A percentile compares a stretch with the other conserved stretches of the same genome.
These are phyloP conservation scores for Nomia melanderi DNA, from an alignment of 1,140 invertebrate species.

Conservation along the genomic window DNA sequence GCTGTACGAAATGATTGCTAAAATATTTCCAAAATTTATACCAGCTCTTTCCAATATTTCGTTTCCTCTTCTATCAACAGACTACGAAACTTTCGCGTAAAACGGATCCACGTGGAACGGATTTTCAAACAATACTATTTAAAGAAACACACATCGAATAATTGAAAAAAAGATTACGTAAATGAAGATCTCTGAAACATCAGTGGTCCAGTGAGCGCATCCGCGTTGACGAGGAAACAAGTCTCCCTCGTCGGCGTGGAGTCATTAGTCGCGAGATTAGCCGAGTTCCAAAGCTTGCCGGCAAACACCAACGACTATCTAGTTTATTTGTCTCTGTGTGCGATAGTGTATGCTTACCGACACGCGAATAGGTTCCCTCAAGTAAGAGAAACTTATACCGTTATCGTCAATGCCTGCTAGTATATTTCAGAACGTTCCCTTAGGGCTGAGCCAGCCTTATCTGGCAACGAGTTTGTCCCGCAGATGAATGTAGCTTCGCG, in stretches of 20 bases:
- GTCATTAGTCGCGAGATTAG: slow-evolving; percentile 54
- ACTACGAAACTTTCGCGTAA: too few relatives aligned
- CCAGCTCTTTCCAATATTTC: too few relatives aligned
- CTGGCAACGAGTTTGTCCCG: slow-evolving; percentile 36
- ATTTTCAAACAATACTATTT: too few relatives aligned
- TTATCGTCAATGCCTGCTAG: slow-evolving; percentile 53
- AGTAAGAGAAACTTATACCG: slow-evolving; percentile 46
- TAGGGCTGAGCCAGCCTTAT: slow-evolving; percentile 47
- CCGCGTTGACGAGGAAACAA: neutral
- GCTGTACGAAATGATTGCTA: too few relatives aligned
- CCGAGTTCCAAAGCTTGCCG: slow-evolving; percentile 52
- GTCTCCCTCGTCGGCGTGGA: slow-evolving; percentile 24
- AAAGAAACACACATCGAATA: too few relatives aligned
- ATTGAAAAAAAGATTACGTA: neutral
- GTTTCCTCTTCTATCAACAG: too few relatives aligned
- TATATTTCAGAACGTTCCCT: slow-evolving; percentile 53
- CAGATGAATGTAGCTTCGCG: slow-evolving; percentile 41
- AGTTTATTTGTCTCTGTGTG: slow-evolving; percentile 31
- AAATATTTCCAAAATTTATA: too few relatives aligned
- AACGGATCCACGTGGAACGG: too few relatives aligned
- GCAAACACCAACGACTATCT: slow-evolving; percentile 45
- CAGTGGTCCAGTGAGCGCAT: too few relatives aligned
- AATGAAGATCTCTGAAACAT: neutral
- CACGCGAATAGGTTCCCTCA: slow-evolving; percentile 19
- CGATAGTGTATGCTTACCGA: slow-evolving; percentile 4